Conservation (phyloP, 64 coral and sea anemone species). For the Stichodactyla mertensii region DNA sequence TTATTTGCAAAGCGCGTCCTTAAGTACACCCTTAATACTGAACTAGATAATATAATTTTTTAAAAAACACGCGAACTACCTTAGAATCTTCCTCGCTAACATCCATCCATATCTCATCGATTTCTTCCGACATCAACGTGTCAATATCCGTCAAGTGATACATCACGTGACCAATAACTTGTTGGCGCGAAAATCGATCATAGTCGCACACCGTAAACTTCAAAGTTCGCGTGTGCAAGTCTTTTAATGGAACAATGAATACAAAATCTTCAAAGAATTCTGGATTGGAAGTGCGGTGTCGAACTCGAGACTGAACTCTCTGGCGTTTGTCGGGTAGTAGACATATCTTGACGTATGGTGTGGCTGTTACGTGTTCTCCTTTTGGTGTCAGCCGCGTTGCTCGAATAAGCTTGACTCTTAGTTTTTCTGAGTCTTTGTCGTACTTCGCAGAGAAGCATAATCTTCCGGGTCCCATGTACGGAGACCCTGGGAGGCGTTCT, state of each 20-base stretch:
- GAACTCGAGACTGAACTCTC: slow-evolving; percentile 73
- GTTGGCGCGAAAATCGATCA: slow-evolving; percentile 94
- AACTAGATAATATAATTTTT: too few relatives aligned
- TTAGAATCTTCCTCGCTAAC: slow-evolving; percentile 51
- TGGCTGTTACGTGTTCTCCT: slow-evolving; percentile 68
- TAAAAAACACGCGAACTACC: slow-evolving; percentile 10
- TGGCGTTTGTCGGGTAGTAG: slow-evolving; percentile 83
- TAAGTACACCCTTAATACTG: too few relatives aligned
- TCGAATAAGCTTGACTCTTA: slow-evolving; percentile 57
- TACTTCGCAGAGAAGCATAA: slow-evolving; percentile 69
- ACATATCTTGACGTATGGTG: slow-evolving; percentile 76
- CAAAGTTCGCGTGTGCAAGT: slow-evolving; percentile 51
- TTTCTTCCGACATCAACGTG: slow-evolving; percentile 26
- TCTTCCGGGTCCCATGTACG: slow-evolving; percentile 65
- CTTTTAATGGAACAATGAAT: slow-evolving; percentile 55
- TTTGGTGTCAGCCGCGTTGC: slow-evolving; percentile 68
- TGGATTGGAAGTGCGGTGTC: slow-evolving; percentile 75
- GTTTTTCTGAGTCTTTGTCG: slow-evolving; percentile 62
- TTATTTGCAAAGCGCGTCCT: too few relatives aligned
- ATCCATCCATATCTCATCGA: slow-evolving; percentile 78
- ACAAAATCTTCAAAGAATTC: slow-evolving; percentile 91
- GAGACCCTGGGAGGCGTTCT: slow-evolving; percentile 29
- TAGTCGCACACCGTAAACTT: slow-evolving; percentile 88
- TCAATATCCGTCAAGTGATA: slow-evolving; percentile 55
- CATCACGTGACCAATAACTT: slow-evolving; percentile 83